Conservation (phyloP, 2,113 vertebrate genomes). For the Rhinoptilus africanus region DNA sequence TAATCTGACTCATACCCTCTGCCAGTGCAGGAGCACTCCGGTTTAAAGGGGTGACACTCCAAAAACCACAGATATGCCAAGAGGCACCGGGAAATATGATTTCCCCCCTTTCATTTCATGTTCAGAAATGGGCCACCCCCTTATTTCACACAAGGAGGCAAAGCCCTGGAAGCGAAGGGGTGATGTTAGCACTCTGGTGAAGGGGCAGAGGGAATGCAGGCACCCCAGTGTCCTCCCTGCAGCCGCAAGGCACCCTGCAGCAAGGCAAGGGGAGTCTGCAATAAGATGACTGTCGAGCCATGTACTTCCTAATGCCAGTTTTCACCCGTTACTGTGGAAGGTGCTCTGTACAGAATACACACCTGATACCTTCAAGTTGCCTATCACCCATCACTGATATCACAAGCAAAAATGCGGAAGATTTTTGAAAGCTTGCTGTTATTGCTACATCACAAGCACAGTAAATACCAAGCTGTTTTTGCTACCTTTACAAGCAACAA, state of each 20-base stretch:
- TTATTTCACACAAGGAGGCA: not conserved
- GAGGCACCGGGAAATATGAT: not conserved
- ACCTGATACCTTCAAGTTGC: not conserved
- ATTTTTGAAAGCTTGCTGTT: not conserved
- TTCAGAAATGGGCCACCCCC: not conserved
- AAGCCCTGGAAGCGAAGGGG: not conserved
- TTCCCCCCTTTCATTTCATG: not conserved
- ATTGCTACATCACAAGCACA: not conserved
- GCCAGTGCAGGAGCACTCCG: not conserved
- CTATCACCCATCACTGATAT: no score
- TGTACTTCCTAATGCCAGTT: not conserved
- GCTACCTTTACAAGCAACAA: not conserved
- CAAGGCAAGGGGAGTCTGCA: not conserved
- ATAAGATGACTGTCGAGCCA: not conserved
- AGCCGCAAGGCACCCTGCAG: not conserved
- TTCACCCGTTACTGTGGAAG: not conserved
- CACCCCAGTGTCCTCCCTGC: not conserved
- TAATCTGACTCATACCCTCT: not conserved
- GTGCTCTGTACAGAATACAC: not conserved
- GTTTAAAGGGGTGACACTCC: not conserved
- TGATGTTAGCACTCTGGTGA: fast-evolving
- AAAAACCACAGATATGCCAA: not conserved
- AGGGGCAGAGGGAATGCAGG: not conserved
- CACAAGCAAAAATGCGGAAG: fast-evolving
- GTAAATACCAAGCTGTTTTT: not conserved